These are phyloP conservation scores for Nanger granti DNA, from an alignment of 2,113 vertebrate species.

Conservation along the genomic window DNA sequence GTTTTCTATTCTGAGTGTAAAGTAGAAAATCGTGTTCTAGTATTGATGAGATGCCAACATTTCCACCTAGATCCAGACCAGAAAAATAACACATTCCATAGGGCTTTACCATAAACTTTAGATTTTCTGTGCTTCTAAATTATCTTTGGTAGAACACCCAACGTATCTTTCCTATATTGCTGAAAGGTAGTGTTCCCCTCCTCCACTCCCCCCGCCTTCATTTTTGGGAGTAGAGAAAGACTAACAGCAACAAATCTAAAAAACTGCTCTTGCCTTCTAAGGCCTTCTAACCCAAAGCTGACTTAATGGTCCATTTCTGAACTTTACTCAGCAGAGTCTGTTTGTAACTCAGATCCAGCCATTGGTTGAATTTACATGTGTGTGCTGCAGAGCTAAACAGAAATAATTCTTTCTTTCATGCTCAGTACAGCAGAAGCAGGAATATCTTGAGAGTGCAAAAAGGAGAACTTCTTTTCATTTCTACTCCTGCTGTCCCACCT, in stretches of 20 bases:
- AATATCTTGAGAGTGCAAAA: background rate
- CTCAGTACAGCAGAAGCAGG: background rate
- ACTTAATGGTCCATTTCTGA: background rate
- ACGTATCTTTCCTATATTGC: background rate
- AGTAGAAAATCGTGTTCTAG: background rate
- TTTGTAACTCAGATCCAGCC: background rate
- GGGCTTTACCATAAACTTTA: background rate
- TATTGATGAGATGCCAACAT: background rate
- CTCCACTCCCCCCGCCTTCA: background rate
- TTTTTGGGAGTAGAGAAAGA: background rate
- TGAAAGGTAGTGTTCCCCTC: background rate
- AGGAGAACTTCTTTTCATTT: background rate
- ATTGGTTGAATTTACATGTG: background rate
- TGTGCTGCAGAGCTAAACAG: background rate
- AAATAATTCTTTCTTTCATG: background rate
- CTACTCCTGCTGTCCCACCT: background rate
- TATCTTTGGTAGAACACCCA: background rate
- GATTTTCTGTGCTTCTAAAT: background rate
- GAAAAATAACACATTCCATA: background rate
- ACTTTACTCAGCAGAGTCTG: background rate
- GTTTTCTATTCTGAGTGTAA: background rate
- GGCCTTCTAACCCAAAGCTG: background rate
- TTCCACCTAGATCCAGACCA: background rate
- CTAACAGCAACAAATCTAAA: background rate
- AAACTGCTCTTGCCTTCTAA: background rate